Percentiles rank a stretch among this genome's conserved stretches.
Evolutionary conservation across 2,113 vertebrate genomes (phyloP).

Genomic region (Crotalus horridus): DNA sequence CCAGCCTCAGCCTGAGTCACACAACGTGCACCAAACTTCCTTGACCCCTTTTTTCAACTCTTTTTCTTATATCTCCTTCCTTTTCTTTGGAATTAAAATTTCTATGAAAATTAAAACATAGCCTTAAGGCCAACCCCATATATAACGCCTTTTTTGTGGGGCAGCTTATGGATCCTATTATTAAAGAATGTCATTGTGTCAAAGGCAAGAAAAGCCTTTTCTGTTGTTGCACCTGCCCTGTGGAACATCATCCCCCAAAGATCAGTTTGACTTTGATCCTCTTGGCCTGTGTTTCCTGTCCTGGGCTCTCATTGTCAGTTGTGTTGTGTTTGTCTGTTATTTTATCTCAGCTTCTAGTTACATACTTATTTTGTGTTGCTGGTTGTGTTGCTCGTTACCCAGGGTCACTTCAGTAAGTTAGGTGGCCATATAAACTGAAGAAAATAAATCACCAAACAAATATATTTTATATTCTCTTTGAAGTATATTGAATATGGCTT

Average conservation of each 20-base stretch:
- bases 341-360: not conserved
- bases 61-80: not conserved
- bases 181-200: not conserved
- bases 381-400: not conserved
- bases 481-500: not conserved
- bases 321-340: not conserved
- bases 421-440: not conserved
- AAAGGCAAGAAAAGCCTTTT: not conserved
- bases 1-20: not conserved
- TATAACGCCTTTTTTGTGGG: not conserved
- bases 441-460: not conserved
- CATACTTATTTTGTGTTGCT: not conserved
- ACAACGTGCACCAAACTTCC: not conserved
- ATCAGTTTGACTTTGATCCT: not conserved
- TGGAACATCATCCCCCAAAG: not conserved
- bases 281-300: not conserved
- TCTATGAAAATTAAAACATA: not conserved
- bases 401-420: not conserved
- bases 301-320: not conserved
- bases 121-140: not conserved
- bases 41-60: not conserved
- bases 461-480: not conserved
- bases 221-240: not conserved
- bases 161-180: not conserved
- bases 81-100: not conserved